These are phyloP conservation scores for Cerceris ruficornis DNA, from an alignment of 2,888 invertebrate genomes.

Conservation along the genomic window DNA sequence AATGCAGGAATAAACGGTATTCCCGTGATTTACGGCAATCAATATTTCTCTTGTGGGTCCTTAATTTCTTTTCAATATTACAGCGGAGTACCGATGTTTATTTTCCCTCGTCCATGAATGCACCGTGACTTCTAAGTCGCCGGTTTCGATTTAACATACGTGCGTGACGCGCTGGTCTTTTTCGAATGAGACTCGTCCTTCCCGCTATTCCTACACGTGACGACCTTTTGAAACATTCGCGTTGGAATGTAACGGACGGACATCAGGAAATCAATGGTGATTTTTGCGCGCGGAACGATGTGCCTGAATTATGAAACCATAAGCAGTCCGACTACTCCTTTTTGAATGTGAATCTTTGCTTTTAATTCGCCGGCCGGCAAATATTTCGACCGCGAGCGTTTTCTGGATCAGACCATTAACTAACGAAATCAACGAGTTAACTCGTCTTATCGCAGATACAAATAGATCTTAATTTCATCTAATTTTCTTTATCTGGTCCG, in stretches of 20 bases:
- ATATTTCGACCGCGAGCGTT: too few relatives aligned
- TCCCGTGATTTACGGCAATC: constrained; percentile 33
- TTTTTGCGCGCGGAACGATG: constrained; percentile 31
- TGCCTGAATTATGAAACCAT: constrained; percentile 39
- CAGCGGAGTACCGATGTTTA: constrained; percentile 40
- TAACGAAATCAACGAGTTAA: too few relatives aligned
- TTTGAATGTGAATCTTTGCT: constrained; percentile 2
- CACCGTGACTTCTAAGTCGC: constrained; percentile 27
- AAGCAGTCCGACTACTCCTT: constrained; percentile 4
- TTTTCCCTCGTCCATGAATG: constrained; percentile 36
- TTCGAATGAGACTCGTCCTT: constrained; percentile 51
- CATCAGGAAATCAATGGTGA: constrained; percentile 52
- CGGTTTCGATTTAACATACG: constrained; percentile 39
- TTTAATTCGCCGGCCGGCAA: background rate
- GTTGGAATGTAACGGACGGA: constrained; percentile 58
- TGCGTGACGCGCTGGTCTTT: constrained; percentile 30
- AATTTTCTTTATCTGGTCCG: too few relatives aligned
- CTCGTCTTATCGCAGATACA: too few relatives aligned
- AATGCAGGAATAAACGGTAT: constrained; percentile 26
- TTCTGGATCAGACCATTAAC: too few relatives aligned
- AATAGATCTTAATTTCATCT: too few relatives aligned
- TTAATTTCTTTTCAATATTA: constrained; percentile 36
- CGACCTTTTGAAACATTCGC: constrained; percentile 55
- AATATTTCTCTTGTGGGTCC: constrained; percentile 13
- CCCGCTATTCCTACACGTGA: constrained; percentile 54